These are phyloP conservation scores for Mylabris sibirica DNA, from an alignment of 2,888 invertebrate genomes.

Conservation along the genomic window DNA sequence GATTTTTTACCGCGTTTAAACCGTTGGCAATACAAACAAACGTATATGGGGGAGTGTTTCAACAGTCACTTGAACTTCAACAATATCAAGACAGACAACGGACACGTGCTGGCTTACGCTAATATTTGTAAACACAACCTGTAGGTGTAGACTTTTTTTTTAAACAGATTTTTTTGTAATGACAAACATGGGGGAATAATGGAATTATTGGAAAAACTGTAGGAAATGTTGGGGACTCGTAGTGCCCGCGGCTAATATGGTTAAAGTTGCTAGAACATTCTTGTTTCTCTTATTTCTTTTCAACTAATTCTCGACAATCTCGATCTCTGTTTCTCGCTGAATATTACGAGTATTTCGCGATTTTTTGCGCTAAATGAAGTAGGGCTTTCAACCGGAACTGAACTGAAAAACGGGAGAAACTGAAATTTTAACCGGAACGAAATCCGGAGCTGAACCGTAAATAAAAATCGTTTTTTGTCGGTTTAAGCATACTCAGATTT, in stretches of 20 bases:
- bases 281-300: neutral
- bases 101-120: neutral
- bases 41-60: neutral
- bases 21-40: neutral
- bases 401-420: too few species aligned
- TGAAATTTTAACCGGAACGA: too few species aligned
- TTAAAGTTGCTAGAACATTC: neutral
- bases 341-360: too few species aligned
- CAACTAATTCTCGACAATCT: too few species aligned
- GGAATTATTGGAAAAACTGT: neutral
- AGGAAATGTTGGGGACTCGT: neutral
- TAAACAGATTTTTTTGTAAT: neutral
- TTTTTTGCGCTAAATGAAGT: too few species aligned
- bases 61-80: neutral
- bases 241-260: neutral
- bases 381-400: too few species aligned
- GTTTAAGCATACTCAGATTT: too few species aligned
- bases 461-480: too few species aligned
- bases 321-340: too few species aligned
- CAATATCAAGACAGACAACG: neutral
- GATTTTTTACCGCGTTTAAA: conserved; percentile 2
- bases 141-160: neutral
- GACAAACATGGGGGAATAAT: neutral
- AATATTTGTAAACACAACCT: conserved; percentile 12
- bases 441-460: too few species aligned